These are phyloP conservation scores for Sisyra nigra DNA, from an alignment of 2,888 invertebrate genomes.

Conservation along the genomic window DNA sequence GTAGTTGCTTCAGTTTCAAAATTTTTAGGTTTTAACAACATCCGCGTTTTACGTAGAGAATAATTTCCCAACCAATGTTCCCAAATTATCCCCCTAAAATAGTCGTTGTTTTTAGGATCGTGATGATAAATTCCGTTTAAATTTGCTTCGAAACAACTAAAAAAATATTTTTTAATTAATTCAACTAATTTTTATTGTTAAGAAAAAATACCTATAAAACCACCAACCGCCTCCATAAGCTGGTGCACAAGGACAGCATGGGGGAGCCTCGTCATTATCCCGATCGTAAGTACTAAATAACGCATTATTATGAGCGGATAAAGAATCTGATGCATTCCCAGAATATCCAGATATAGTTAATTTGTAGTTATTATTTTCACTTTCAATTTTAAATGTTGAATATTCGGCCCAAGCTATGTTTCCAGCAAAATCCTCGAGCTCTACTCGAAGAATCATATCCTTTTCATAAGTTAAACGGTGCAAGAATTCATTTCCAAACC, in stretches of 20 bases:
- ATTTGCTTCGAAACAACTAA: constrained; percentile 38
- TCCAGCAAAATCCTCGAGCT: constrained; percentile 33
- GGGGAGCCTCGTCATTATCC: constrained; percentile 31
- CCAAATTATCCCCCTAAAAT: constrained; percentile 38
- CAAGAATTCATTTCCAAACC: constrained; percentile 40
- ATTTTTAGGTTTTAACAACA: constrained; percentile 27
- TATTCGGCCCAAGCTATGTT: constrained; percentile 34
- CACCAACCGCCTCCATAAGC: constrained; percentile 43
- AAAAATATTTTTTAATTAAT: constrained; percentile 12
- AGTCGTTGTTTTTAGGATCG: constrained; percentile 27
- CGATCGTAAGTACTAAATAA: constrained; percentile 31
- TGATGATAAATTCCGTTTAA: constrained; percentile 34
- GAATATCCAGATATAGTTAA: constrained; percentile 30
- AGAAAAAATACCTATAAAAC: constrained; percentile 34
- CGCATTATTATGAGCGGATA: constrained; percentile 32
- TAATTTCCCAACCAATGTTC: constrained; percentile 39
- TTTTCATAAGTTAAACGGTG: constrained; percentile 27
- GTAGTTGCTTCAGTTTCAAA: constrained; percentile 2
- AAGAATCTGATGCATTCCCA: constrained; percentile 35
- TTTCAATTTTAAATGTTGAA: constrained; percentile 24
- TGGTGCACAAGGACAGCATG: constrained; percentile 35
- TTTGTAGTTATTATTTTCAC: constrained; percentile 28
- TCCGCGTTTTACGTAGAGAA: constrained; percentile 31
- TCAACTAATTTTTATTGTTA: not conserved
- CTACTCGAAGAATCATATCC: constrained; percentile 29